Evolutionary conservation across 2,888 invertebrate genomes (phyloP).

Genomic region (Parnassius apollo): DNA sequence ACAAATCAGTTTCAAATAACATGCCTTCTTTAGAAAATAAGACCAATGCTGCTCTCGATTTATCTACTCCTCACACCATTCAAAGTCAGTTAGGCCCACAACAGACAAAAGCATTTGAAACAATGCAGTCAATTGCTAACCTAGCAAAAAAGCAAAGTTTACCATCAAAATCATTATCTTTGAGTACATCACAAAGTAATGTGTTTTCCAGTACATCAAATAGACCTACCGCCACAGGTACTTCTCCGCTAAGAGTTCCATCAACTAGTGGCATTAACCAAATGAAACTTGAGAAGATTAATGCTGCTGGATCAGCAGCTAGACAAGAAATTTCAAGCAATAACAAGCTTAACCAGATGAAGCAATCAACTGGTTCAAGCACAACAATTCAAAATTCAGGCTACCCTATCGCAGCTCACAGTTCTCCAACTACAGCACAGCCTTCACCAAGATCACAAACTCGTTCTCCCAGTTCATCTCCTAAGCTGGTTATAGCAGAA

Average conservation of each 20-base stretch:
- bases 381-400: conserved; percentile 48
- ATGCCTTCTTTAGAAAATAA: conserved; percentile 51
- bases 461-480: conserved; percentile 77
- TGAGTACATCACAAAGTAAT: conserved; percentile 53
- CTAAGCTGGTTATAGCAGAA: conserved; percentile 76
- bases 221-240: conserved; percentile 48
- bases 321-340: conserved; percentile 50
- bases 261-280: conserved; percentile 54
- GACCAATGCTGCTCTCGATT: conserved; percentile 67
- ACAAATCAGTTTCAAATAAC: conserved; percentile 45
- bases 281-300: conserved; percentile 59
- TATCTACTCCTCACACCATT: conserved; percentile 70
- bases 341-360: conserved; percentile 49
- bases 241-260: conserved; percentile 60
- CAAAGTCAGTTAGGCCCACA: conserved; percentile 66
- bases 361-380: conserved; percentile 45
- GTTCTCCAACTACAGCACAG: conserved; percentile 51
- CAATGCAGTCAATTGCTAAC: conserved; percentile 78
- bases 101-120: conserved; percentile 73
- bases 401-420: conserved; percentile 54
- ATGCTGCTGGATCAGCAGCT: conserved; percentile 41
- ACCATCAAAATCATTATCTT: conserved; percentile 54
- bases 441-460: conserved; percentile 71
- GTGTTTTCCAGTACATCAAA: conserved; percentile 55
- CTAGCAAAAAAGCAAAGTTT: conserved; percentile 74